phyloP scores from a whole-genome alignment of 2,797 vertebrate genomes.

The Danio tinwini region DNA sequence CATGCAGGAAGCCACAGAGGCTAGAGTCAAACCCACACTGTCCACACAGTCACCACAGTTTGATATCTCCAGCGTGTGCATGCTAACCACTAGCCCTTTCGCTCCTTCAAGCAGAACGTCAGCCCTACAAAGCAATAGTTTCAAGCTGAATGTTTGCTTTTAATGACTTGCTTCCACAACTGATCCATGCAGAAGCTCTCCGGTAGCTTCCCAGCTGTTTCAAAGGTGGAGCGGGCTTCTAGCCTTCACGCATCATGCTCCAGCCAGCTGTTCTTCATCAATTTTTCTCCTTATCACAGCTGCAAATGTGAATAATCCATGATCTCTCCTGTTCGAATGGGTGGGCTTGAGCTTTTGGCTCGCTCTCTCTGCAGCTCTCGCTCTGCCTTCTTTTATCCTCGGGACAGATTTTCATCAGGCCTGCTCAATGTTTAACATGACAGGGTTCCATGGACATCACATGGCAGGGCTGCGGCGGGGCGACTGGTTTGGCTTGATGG shows the following conservation, averaged over 20 bases:
- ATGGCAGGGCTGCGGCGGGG: constrained; percentile 56
- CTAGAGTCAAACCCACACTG: background rate
- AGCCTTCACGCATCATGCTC: constrained; percentile 55
- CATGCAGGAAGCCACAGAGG: background rate
- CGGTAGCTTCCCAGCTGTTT: constrained; percentile 36
- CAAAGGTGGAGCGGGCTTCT: constrained; percentile 41
- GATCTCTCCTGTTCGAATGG: constrained; percentile 70
- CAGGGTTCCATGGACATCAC: constrained; percentile 54
- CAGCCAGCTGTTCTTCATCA: constrained; percentile 82
- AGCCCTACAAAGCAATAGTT: background rate
- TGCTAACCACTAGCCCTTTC: background rate
- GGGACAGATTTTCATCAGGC: constrained; percentile 59
- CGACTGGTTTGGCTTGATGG: constrained; percentile 63
- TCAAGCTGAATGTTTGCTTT: constrained; percentile 37
- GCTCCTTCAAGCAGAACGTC: constrained; percentile 34
- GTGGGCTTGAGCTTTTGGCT: constrained; percentile 65
- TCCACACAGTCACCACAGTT: background rate
- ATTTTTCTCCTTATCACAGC: constrained; percentile 77
- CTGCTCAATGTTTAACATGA: constrained; percentile 58
- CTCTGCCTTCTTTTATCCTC: constrained; percentile 56
- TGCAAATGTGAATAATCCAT: constrained; percentile 83
- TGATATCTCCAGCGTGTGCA: background rate
- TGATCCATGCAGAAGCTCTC: constrained; percentile 39
- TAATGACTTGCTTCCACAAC: constrained; percentile 14
- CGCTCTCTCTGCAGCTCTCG: constrained; percentile 63